Percentiles rank a stretch among this genome's conserved stretches.
Evolutionary conservation across 2,113 vertebrate species (phyloP).

Genomic region (Percina caprodes): DNA sequence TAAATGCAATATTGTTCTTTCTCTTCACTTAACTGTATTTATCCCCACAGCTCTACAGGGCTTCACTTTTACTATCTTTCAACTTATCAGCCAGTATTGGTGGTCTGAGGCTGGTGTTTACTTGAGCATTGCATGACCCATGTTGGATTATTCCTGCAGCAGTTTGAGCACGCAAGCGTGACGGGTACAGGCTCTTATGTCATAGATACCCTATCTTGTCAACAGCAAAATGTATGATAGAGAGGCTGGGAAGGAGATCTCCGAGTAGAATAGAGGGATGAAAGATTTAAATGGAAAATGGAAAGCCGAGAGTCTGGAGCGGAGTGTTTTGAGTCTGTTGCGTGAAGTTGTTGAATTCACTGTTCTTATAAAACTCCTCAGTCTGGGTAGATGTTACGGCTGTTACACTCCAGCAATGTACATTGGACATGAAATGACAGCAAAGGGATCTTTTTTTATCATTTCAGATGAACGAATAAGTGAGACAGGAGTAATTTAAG

Average conservation of each 20-base stretch:
- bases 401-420: conserved; percentile 27
- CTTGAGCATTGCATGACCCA: conserved; percentile 46
- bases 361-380: conserved; percentile 49
- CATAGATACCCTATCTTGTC: conserved; percentile 66
- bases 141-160: conserved; percentile 61
- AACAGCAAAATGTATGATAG: conserved; percentile 58
- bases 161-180: conserved; percentile 58
- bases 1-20: conserved; percentile 23
- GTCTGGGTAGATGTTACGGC: conserved; percentile 34
- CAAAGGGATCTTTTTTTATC: conserved; percentile 30
- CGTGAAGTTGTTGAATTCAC: conserved; percentile 61
- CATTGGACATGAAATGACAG: conserved; percentile 19
- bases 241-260: conserved; percentile 27
- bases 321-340: conserved; percentile 22
- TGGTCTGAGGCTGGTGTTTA: conserved; percentile 62
- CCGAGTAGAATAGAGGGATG: conserved; percentile 40
- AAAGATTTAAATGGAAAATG: conserved; percentile 62
- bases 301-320: conserved; percentile 49
- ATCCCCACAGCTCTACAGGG: conserved; percentile 21
- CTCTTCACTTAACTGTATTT: conserved; percentile 34
- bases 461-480: conserved; percentile 28
- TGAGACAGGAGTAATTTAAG: background rate
- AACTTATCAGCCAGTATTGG: conserved; percentile 59
- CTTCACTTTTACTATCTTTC: conserved; percentile 52
- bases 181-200: conserved; percentile 53